Percentiles rank a stretch among this genome's conserved stretches.
Conservation (phyloP, 53 echinoderm and acorn worm species). For the Actinopyga echinites region DNA sequence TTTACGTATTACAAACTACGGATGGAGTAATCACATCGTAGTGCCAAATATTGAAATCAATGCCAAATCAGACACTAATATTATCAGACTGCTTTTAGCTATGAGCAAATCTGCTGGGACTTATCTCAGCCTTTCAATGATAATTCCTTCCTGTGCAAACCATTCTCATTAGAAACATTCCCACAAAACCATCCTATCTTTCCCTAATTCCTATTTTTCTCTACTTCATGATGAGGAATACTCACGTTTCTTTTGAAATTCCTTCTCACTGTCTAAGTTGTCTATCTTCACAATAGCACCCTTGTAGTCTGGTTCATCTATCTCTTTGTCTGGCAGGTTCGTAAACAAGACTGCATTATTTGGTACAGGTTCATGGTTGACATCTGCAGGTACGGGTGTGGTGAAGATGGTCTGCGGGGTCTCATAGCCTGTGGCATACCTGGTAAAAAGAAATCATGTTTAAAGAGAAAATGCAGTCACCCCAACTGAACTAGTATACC, state of each 20-base stretch:
- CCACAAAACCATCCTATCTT: too few species aligned
- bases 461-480: too few species aligned
- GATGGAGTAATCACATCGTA: too few species aligned
- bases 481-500: too few species aligned
- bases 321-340: constrained; percentile 12
- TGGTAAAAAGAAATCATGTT: neutral
- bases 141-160: too few species aligned
- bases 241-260: neutral
- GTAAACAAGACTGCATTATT: constrained; percentile 22
- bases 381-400: neutral
- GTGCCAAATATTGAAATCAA: too few species aligned
- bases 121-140: too few species aligned
- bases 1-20: too few species aligned
- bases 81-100: too few species aligned
- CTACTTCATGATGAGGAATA: neutral
- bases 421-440: constrained; percentile 20
- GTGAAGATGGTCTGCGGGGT: constrained; percentile 19
- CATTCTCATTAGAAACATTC: too few species aligned
- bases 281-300: constrained; percentile 11
- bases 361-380: neutral
- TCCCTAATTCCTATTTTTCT: neutral
- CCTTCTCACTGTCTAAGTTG: neutral
- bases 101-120: too few species aligned
- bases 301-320: neutral
- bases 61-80: too few species aligned